Evolutionary conservation across 1,140 invertebrate genomes (phyloP), one percentile per base, ranked within the genome.

Genomic region (Pseudomyrmex sp.): DNA sequence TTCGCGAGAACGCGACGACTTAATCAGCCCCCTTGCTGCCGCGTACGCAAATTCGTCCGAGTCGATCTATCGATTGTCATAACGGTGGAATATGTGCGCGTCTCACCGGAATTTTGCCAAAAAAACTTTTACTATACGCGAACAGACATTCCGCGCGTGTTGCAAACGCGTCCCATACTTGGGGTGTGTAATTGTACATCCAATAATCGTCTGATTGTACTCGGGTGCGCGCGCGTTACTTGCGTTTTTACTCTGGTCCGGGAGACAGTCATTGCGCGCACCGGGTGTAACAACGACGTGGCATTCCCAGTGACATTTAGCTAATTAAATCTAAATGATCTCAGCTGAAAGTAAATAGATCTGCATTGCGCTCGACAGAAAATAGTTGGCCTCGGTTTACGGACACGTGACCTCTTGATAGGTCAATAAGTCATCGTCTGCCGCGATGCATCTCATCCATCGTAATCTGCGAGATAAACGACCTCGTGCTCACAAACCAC

Each of bases 171-270:
- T 72, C 52, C 2, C 20, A 44, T 13, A 44, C 65, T 18, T 35
- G 5, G 5, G 0, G 35, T 35, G 5, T 35, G 7, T 7, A 35
- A 10, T 48, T 10, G 52, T 48, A 59, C 54, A 56, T 4, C 12
- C 54, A 70, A 80, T 80, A 80, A 70, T 46, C 70, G 70, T 80
- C n/a, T 44, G 66, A 80, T 80, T 80, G 70, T 61, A 72, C 54
- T 59, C 54, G 65, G 20, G 3, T 50, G 20, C 50, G 35, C 65
- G 65, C 76, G 18, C 20, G 76, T n/a, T 79, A 23, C 52, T 65
- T 79, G 5, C 35, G 59, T 10, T 59, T 77, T 77, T 12, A 50
- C 18, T 35, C 18, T 20, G 35, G 9, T 9, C 75, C 63, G 75
- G 76, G 44, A 80, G 59, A 80, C 54, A 59, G 44, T 54, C 18